Base-by-base conservation (phyloP, 2,113 vertebrate species). In the Prochilodus magdalenae region DNA sequence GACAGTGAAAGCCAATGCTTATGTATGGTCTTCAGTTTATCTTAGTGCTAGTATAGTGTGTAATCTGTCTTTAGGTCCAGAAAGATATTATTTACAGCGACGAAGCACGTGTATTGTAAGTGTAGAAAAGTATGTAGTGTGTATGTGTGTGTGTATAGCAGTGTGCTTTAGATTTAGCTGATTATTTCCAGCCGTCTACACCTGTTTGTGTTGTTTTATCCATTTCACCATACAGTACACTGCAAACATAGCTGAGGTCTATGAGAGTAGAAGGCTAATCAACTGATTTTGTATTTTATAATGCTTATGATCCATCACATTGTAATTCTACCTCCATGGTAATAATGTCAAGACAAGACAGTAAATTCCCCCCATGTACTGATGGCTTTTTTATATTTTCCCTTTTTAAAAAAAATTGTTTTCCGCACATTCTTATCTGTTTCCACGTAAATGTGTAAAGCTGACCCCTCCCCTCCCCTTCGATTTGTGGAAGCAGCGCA, bases 31-130 rank as follows among this genome's bases (percentile, higher is more conserved):
- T 63, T 63, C 5, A n/a, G 8, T 67, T 36, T 51, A 18, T 69
- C 15, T 79, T 47, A n/a, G 44, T 29, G 53, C 77, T 71, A 18
- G 24, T 60, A 12, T 79, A 79, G 53, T 49, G 53, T 26, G 13
- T 71, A 26, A 22, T 29, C 20, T 77, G 15, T 67, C 1, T 57
- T 3, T 79, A 26, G 29, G 33, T 79, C 55, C 24, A 29, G n/a
- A 22, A 71, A 44, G 49, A 20, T 71, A 57, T 78, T 36, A n/a
- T 70, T 40, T 70, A 59, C 12, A 40, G 27, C 36, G 16, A 62
- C 24, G 33, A 72, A 72, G 55, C 14, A 49, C 29, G 49, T 60
- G 24, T 60, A 49, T 72, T 79, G 11, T 60, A n/a, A 15, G 55
- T 72, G 49, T 62, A 55, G 18, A 59, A 24, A 59, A 11, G 13